Conservation (phyloP, 2,888 invertebrate species). For the Gastrophysa polygoni region DNA sequence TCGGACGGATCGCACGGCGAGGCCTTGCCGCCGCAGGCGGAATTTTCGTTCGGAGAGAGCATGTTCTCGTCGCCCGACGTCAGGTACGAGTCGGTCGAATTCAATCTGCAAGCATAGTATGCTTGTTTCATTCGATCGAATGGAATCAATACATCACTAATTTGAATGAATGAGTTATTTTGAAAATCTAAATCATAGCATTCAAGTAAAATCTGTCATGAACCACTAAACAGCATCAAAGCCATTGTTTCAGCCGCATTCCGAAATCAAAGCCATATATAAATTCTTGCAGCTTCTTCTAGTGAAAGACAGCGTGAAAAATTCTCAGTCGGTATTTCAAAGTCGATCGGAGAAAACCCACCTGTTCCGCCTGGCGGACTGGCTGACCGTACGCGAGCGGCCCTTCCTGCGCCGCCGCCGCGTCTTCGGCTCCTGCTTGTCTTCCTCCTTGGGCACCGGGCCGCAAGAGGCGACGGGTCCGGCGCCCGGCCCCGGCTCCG, state of each 20-base stretch:
- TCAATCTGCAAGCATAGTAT: constrained; percentile 60
- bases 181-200: too few relatives aligned
- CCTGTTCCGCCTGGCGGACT: constrained; percentile 65
- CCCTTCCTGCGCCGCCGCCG: constrained; percentile 66
- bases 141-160: too few relatives aligned
- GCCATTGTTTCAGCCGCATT: too few relatives aligned
- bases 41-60: constrained; percentile 61
- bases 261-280: too few relatives aligned
- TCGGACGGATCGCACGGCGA: constrained; percentile 22
- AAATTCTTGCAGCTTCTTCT: too few relatives aligned
- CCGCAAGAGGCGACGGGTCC: too few relatives aligned
- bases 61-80: constrained; percentile 78
- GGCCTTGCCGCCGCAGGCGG: constrained; percentile 17
- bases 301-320: too few relatives aligned
- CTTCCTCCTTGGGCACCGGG: constrained; percentile 46
- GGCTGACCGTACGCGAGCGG: constrained; percentile 68
- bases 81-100: constrained; percentile 78
- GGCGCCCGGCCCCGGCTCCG: constrained; percentile 60
- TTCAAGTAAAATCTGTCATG: too few relatives aligned
- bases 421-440: constrained; percentile 49
- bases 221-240: too few relatives aligned
- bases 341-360: background rate
- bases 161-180: too few relatives aligned
- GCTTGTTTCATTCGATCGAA: too few relatives aligned
- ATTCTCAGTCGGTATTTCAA: too few relatives aligned